phyloP scores from a whole-genome alignment of 2,113 vertebrate species.

The Megaptera novaeangliae region DNA sequence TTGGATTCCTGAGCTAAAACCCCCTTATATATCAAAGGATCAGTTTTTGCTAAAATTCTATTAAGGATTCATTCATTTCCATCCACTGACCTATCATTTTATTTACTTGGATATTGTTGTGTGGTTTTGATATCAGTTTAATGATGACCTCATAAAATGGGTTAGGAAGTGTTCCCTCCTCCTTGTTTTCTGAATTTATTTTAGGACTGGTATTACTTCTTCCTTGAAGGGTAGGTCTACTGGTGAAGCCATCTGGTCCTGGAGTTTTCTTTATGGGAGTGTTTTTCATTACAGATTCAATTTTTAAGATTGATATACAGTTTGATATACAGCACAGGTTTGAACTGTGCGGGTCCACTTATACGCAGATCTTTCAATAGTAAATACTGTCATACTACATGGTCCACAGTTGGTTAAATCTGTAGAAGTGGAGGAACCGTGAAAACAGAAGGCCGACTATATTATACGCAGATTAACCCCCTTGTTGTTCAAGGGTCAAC shows the following conservation, averaged over 20 bases:
- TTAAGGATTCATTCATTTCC: not conserved
- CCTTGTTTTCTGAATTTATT: not conserved
- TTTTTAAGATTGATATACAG: not conserved
- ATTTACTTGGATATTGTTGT: not conserved
- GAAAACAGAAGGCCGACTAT: not conserved
- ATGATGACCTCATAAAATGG: not conserved
- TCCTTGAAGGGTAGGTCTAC: not conserved
- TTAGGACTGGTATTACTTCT: not conserved
- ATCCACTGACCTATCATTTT: not conserved
- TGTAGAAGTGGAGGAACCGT: not conserved
- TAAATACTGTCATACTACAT: not conserved
- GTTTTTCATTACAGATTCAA: not conserved
- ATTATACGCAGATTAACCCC: not conserved
- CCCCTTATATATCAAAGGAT: not conserved
- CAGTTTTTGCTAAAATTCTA: not conserved
- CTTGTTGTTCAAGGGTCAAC: not conserved
- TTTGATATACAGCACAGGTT: too few relatives aligned
- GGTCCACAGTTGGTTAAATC: not conserved
- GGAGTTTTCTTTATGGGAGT: not conserved
- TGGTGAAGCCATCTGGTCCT: not conserved
- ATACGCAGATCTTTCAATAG: not conserved
- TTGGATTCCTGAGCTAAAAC: not conserved
- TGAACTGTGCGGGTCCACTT: not conserved
- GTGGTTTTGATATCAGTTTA: not conserved
- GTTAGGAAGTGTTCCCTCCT: not conserved